Conservation (phyloP, 2,888 invertebrate species). For the Aradus depressus region DNA sequence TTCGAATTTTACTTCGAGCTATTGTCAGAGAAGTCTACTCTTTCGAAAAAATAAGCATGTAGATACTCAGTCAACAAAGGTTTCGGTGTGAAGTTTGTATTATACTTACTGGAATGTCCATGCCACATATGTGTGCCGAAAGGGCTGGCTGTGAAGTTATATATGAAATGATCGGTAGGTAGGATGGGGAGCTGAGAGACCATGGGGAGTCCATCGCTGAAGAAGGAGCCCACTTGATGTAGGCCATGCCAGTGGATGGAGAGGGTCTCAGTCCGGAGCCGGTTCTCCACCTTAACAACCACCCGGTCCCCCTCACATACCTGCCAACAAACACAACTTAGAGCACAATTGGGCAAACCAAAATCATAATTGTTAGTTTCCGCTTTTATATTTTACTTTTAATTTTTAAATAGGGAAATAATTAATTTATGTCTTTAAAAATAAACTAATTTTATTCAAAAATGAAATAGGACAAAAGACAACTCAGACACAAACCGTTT, state of each 20-base stretch:
- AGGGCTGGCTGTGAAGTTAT: slow-evolving; percentile 36
- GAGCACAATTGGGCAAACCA: not conserved
- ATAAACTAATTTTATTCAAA: too few species aligned
- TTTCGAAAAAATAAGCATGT: too few species aligned
- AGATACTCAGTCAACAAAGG: too few species aligned
- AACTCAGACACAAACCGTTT: too few species aligned
- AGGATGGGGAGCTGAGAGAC: slow-evolving; percentile 39
- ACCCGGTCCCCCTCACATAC: slow-evolving; percentile 41
- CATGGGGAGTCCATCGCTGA: slow-evolving; percentile 40
- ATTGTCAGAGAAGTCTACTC: too few species aligned
- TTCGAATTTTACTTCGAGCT: too few species aligned
- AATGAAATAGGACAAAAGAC: too few species aligned
- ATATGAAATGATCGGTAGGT: slow-evolving; percentile 36
- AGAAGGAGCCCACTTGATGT: slow-evolving; percentile 36
- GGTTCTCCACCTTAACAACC: slow-evolving; percentile 39
- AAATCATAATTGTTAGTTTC: not conserved
- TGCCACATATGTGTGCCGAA: slow-evolving; percentile 40
- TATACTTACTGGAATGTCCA: slow-evolving; percentile 35
- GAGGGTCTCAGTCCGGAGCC: slow-evolving; percentile 37
- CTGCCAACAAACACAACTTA: slow-evolving; percentile 31
- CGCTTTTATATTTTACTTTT: not conserved
- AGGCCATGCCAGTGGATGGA: slow-evolving; percentile 46
- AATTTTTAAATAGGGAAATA: not conserved
- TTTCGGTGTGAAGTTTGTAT: too few species aligned
- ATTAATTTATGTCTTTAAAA: too few species aligned